These are phyloP conservation scores for Melanargia galathea DNA, from an alignment of 2,888 invertebrate genomes.

Conservation along the genomic window DNA sequence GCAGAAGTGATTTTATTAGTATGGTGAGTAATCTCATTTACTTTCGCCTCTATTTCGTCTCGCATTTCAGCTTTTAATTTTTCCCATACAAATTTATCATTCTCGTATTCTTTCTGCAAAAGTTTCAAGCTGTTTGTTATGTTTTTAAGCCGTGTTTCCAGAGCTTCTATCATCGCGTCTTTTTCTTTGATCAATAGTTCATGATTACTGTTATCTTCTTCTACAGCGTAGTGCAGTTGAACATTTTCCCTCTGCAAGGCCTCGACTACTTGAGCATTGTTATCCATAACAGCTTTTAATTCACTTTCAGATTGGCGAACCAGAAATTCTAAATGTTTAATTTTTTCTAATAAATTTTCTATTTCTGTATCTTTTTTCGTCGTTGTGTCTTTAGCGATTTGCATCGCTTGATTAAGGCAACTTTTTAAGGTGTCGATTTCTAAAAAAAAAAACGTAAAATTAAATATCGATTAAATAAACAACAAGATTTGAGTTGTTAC, in stretches of 20 bases:
- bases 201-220: slow-evolving; percentile 55
- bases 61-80: slow-evolving; percentile 48
- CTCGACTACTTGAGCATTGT: slow-evolving; percentile 46
- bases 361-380: slow-evolving; percentile 45
- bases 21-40: slow-evolving; percentile 45
- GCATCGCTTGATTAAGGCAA: slow-evolving; percentile 39
- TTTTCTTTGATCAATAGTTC: slow-evolving; percentile 56
- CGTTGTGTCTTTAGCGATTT: slow-evolving; percentile 40
- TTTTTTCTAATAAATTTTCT: slow-evolving; percentile 42
- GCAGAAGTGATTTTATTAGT: slow-evolving; percentile 31
- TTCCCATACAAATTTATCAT: slow-evolving; percentile 49
- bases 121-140: slow-evolving; percentile 46
- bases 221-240: slow-evolving; percentile 53
- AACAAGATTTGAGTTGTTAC: not conserved
- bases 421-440: slow-evolving; percentile 46
- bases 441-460: slow-evolving; percentile 32
- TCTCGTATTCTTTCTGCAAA: slow-evolving; percentile 50
- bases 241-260: slow-evolving; percentile 55
- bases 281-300: slow-evolving; percentile 47
- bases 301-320: slow-evolving; percentile 48
- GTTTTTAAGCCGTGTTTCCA: slow-evolving; percentile 51
- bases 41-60: slow-evolving; percentile 46
- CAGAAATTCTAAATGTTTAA: slow-evolving; percentile 44
- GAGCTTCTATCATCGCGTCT: slow-evolving; percentile 50
- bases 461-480: not conserved